These are phyloP conservation scores for Amblyopsis hoosieri DNA, from an alignment of 2,797 vertebrate genomes.

Conservation along the genomic window DNA sequence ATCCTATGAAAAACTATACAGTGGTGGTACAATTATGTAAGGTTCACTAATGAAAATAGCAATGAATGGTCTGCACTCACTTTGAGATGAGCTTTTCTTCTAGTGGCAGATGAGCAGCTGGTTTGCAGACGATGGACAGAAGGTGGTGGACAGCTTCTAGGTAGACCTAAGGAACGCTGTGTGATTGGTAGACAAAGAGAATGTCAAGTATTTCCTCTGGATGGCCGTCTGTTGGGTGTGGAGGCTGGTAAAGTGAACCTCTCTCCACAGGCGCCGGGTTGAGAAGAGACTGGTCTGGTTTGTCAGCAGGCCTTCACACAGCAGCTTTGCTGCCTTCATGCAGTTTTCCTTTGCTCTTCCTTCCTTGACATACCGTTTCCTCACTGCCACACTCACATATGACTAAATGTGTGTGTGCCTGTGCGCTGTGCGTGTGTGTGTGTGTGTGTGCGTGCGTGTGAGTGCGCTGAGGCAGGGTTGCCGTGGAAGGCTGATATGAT, in stretches of 20 bases:
- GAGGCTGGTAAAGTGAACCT: slow-evolving; percentile 4
- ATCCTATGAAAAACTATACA: no score
- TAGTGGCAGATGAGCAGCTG: slow-evolving; percentile 11
- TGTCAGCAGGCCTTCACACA: no score
- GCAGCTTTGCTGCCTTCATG: slow-evolving; percentile 26
- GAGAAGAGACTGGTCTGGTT: background rate
- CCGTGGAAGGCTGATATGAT: slow-evolving; percentile 52
- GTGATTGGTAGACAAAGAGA: slow-evolving; percentile 40
- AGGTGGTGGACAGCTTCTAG: slow-evolving; percentile 5
- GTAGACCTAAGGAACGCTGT: slow-evolving; percentile 23
- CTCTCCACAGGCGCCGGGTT: slow-evolving; percentile 10
- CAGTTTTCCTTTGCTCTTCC: slow-evolving; percentile 64
- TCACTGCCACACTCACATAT: slow-evolving; percentile 65
- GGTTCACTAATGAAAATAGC: background rate
- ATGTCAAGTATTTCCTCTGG: slow-evolving; percentile 58
- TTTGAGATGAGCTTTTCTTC: slow-evolving; percentile 1
- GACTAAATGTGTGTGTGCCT: slow-evolving; percentile 24
- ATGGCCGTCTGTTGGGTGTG: slow-evolving; percentile 25
- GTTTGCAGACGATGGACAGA: no score
- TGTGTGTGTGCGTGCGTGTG: slow-evolving; percentile 33
- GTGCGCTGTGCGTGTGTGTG: slow-evolving; percentile 19
- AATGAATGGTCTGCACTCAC: slow-evolving; percentile 51
- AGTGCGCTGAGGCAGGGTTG: slow-evolving; percentile 46
- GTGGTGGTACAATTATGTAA: background rate
- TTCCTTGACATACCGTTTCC: slow-evolving; percentile 77